phyloP scores from a whole-genome alignment of 2,888 invertebrate species.

The Limnephilus marmoratus region DNA sequence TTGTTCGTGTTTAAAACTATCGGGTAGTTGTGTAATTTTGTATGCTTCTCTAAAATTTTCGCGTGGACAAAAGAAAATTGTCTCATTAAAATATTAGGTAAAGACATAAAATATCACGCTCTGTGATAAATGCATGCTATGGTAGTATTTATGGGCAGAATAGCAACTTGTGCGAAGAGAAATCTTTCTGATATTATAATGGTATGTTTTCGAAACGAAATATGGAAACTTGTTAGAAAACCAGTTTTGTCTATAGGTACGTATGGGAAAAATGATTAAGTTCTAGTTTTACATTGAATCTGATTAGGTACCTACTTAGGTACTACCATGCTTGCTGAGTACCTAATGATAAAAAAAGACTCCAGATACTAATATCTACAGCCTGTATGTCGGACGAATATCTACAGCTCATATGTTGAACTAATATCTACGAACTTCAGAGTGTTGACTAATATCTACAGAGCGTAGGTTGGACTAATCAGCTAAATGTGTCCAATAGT shows the following conservation, averaged over 20 bases:
- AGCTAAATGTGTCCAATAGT: too few relatives aligned
- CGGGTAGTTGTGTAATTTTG: background rate
- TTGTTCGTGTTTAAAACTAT: background rate
- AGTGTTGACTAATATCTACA: too few relatives aligned
- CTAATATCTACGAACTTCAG: too few relatives aligned
- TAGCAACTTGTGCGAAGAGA: background rate
- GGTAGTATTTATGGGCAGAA: background rate
- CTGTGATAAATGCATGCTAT: background rate
- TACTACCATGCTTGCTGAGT: too few relatives aligned
- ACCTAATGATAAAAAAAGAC: background rate
- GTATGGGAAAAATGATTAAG: background rate
- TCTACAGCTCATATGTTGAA: too few relatives aligned
- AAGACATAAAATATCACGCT: background rate
- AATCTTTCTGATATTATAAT: background rate
- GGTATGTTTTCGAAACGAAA: background rate
- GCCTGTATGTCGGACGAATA: too few relatives aligned
- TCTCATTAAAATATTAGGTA: background rate
- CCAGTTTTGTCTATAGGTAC: background rate
- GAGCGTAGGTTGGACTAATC: too few relatives aligned
- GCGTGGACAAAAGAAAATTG: background rate
- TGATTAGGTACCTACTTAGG: too few relatives aligned
- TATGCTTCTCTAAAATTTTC: background rate
- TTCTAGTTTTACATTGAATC: background rate
- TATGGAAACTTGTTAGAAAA: background rate
- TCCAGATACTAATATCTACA: too few relatives aligned